A percentile compares a stretch with the other conserved stretches of the same genome.
Evolutionary conservation across 1,140 invertebrate genomes (phyloP).

Genomic region (Leptopilina boulardi): DNA sequence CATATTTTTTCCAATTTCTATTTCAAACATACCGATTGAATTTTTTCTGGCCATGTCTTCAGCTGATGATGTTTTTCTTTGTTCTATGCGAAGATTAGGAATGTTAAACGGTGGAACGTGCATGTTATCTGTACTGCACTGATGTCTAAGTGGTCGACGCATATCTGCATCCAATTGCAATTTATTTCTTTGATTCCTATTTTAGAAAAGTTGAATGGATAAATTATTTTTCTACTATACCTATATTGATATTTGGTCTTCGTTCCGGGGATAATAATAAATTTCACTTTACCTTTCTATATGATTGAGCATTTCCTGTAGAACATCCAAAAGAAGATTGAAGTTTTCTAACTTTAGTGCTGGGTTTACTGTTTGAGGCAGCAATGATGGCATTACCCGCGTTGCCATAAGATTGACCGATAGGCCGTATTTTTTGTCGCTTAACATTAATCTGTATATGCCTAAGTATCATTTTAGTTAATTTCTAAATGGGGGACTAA

Average conservation of each 20-base stretch:
- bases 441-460: conserved; percentile 94
- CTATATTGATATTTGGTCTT: too few relatives aligned
- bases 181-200: conserved; percentile 87
- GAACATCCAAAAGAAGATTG: conserved; percentile 88
- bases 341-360: conserved; percentile 94
- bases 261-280: too few relatives aligned
- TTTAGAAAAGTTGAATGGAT: background rate
- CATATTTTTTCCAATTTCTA: background rate
- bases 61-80: conserved; percentile 90
- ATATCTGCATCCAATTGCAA: conserved; percentile 88
- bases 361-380: conserved; percentile 95
- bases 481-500: too few relatives aligned
- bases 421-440: conserved; percentile 94
- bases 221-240: conserved; percentile 27
- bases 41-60: conserved; percentile 93
- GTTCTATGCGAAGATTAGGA: conserved; percentile 88
- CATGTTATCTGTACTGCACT: conserved; percentile 92
- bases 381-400: conserved; percentile 92
- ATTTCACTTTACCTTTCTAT: conserved; percentile 87
- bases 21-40: conserved; percentile 79
- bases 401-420: conserved; percentile 95
- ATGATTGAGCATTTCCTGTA: conserved; percentile 95
- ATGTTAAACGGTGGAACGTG: conserved; percentile 89
- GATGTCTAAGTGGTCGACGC: conserved; percentile 86
- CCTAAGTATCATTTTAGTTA: too few relatives aligned